Evolutionary conservation across 2,113 vertebrate genomes (phyloP).

Genomic region (Cinclus cinclus): DNA sequence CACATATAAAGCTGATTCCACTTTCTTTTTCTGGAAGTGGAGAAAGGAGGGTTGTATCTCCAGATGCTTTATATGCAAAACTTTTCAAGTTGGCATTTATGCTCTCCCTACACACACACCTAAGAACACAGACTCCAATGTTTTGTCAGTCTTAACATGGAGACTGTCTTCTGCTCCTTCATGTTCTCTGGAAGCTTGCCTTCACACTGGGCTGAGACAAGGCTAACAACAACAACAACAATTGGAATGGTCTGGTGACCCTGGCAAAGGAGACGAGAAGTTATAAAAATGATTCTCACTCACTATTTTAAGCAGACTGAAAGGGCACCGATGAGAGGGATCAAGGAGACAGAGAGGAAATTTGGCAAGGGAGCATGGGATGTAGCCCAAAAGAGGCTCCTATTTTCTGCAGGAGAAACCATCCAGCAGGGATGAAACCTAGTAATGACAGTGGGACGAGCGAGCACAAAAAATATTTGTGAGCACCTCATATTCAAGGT

Average conservation of each 20-base stretch:
- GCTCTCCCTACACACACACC: rapidly evolving
- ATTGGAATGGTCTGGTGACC: constrained; percentile 7
- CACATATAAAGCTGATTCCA: neutral
- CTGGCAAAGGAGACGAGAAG: constrained; percentile 23
- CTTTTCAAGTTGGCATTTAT: neutral
- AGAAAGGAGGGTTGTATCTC: neutral
- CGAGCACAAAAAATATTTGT: neutral
- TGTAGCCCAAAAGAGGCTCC: constrained; percentile 11
- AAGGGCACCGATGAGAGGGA: constrained; percentile 51
- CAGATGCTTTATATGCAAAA: neutral
- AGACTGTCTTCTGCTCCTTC: neutral
- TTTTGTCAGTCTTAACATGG: rapidly evolving
- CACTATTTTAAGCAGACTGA: constrained; percentile 64
- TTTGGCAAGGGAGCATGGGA: constrained; percentile 32
- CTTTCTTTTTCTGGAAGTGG: neutral
- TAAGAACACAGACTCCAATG: neutral
- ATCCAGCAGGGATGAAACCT: neutral
- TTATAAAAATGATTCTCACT: constrained; percentile 41
- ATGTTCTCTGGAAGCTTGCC: neutral
- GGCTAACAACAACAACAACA: constrained; percentile 21
- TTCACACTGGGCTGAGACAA: neutral
- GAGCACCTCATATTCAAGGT: neutral
- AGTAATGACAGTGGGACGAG: neutral
- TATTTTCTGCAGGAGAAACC: constrained; percentile 22
- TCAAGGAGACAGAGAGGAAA: constrained; percentile 49